phyloP scores from a whole-genome alignment of 2,797 vertebrate species.

The Uromys caudimaculatus region DNA sequence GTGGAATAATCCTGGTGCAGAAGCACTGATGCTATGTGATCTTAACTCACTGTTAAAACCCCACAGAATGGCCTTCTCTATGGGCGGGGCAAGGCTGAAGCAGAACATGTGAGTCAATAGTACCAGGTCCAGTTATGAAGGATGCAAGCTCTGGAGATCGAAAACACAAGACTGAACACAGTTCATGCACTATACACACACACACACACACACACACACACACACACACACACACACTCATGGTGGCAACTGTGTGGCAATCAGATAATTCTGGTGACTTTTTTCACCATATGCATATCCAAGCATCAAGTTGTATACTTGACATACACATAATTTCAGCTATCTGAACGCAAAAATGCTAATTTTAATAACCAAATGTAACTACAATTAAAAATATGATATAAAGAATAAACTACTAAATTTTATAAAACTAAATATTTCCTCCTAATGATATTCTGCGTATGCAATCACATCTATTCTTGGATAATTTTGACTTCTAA shows the following conservation, averaged over 20 bases:
- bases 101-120: background rate
- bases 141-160: background rate
- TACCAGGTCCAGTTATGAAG: background rate
- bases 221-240: background rate
- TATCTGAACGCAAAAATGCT: background rate
- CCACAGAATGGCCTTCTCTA: background rate
- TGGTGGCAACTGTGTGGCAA: background rate
- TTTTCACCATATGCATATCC: background rate
- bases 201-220: background rate
- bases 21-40: background rate
- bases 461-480: background rate
- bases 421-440: background rate
- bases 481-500: slow-evolving; percentile 28
- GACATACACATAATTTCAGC: background rate
- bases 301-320: background rate
- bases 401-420: background rate
- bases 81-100: background rate
- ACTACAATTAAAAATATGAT: background rate
- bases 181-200: background rate
- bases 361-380: background rate
- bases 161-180: background rate
- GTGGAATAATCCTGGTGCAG: background rate
- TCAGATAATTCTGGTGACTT: background rate
- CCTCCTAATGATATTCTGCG: background rate
- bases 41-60: background rate